Conservation (phyloP, 2,797 vertebrate genomes). For the Fundulus diaphanus region DNA sequence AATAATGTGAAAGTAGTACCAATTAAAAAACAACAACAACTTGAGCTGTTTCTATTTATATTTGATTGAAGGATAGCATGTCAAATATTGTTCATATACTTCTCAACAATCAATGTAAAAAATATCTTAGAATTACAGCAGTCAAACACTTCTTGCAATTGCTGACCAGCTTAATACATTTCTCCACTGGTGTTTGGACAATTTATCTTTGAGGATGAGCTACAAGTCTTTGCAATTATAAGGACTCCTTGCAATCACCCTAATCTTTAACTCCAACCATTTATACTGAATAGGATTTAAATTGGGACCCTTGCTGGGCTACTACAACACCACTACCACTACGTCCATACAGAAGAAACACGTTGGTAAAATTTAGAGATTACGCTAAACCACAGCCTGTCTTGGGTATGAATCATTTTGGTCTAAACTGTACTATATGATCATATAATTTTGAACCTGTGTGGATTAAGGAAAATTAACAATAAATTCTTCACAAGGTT, state of each 20-base stretch:
- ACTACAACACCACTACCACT: neutral
- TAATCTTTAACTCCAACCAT: too few relatives aligned
- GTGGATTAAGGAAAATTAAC: too few relatives aligned
- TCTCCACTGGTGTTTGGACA: neutral
- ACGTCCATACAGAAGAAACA: neutral
- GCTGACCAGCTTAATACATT: neutral
- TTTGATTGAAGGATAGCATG: too few relatives aligned
- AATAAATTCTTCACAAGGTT: neutral
- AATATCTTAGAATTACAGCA: neutral
- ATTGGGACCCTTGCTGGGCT: neutral
- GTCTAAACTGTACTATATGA: neutral
- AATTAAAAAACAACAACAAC: too few relatives aligned
- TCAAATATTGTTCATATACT: too few relatives aligned
- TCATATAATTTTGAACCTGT: too few relatives aligned
- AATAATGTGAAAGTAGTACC: too few relatives aligned
- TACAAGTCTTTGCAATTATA: too few relatives aligned
- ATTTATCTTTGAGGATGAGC: neutral
- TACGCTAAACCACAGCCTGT: neutral
- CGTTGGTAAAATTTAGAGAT: neutral
- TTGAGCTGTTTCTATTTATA: too few relatives aligned
- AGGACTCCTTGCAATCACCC: too few relatives aligned
- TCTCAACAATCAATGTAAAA: too few relatives aligned
- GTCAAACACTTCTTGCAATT: neutral
- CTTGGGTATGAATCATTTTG: neutral
- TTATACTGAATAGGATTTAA: neutral